These are phyloP conservation scores for Drosophila macrospina DNA, from an alignment of 2,888 invertebrate species.

Conservation along the genomic window DNA sequence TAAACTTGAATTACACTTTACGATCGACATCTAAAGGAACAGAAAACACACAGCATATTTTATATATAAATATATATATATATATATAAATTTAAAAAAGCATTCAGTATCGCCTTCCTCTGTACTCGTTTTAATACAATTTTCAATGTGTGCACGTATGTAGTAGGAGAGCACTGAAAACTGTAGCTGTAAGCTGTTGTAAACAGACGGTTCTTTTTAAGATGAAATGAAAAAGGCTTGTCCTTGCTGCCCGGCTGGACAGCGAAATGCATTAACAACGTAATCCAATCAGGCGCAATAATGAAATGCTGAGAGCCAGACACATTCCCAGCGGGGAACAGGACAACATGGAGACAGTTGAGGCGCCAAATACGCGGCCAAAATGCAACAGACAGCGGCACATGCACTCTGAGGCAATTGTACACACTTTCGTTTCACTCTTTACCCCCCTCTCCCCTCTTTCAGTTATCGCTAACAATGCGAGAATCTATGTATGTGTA, in stretches of 20 bases:
- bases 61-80: too few species aligned
- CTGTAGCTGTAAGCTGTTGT: background rate
- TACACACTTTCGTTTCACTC: background rate
- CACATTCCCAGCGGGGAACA: conserved; percentile 21
- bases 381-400: conserved; percentile 41
- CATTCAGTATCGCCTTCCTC: background rate
- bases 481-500: background rate
- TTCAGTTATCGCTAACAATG: background rate
- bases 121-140: background rate
- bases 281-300: conserved; percentile 72
- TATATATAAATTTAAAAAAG: too few species aligned
- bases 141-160: background rate
- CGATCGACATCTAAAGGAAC: background rate
- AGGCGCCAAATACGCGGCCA: conserved; percentile 28
- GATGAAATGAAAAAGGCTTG: conserved; percentile 16
- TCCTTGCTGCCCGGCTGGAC: conserved; percentile 13
- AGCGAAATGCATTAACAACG: conserved; percentile 68
- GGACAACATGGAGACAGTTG: conserved; percentile 8
- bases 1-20: background rate
- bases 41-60: background rate
- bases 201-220: conserved; percentile 4
- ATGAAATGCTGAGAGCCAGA: conserved; percentile 66
- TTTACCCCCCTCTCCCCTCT: background rate
- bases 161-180: background rate
- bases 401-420: conserved; percentile 23